phyloP scores from a whole-genome alignment of 2,888 invertebrate genomes.

The Erebia ligea region DNA sequence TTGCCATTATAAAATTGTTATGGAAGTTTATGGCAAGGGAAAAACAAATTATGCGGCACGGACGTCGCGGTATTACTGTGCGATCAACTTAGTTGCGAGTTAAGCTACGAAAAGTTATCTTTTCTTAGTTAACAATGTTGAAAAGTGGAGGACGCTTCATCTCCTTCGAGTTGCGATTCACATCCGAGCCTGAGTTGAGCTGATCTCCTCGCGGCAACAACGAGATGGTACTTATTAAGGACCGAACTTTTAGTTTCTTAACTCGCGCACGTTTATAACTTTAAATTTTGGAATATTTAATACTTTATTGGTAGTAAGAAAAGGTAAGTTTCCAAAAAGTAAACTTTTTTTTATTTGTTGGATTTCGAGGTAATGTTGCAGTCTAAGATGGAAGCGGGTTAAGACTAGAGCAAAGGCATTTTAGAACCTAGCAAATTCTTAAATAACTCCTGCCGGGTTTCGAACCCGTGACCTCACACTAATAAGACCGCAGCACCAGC shows the following conservation, averaged over 20 bases:
- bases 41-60: neutral
- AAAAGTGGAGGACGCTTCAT: neutral
- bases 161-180: neutral
- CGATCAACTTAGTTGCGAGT: neutral
- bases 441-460: no score
- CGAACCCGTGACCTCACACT: no score
- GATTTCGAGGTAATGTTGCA: no score
- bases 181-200: neutral
- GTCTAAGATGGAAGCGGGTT: no score
- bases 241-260: neutral
- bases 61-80: neutral
- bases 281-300: neutral
- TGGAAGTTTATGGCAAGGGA: no score
- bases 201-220: neutral
- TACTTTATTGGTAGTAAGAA: neutral
- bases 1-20: no score
- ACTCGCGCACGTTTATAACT: neutral
- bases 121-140: neutral
- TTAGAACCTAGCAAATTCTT: no score
- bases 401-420: no score
- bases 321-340: no score
- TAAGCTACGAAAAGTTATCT: conserved; percentile 1
- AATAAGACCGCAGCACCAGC: no score
- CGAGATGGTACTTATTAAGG: neutral
- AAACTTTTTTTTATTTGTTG: neutral